Conservation (phyloP, 1,140 invertebrate genomes). For the Xylocopa sonorina region DNA sequence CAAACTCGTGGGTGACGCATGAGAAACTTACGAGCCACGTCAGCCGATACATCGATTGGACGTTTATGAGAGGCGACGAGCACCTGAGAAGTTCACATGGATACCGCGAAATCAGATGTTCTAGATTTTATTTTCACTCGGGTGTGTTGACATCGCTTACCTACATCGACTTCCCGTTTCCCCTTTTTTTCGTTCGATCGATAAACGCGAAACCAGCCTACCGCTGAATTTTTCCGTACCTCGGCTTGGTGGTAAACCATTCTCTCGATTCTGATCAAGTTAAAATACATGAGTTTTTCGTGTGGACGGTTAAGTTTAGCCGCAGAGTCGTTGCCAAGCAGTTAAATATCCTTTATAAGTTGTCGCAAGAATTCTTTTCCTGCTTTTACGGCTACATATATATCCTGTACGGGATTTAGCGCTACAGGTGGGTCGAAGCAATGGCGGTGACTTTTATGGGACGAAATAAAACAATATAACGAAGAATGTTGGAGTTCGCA, state of each 20-base stretch:
- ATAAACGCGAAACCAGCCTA: not conserved
- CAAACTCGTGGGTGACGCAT: conserved; percentile 44
- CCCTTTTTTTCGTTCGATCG: too few relatives aligned
- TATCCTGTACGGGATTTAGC: too few relatives aligned
- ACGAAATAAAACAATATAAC: too few relatives aligned
- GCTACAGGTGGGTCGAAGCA: too few relatives aligned
- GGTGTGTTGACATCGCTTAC: conserved; percentile 1
- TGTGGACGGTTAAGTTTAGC: not conserved
- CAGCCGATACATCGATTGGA: conserved; percentile 57
- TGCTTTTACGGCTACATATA: too few relatives aligned
- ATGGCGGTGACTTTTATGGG: too few relatives aligned
- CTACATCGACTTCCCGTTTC: not conserved
- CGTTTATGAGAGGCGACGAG: conserved; percentile 40
- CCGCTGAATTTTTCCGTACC: not conserved
- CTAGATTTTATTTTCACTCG: conserved; percentile 39
- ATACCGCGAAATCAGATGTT: conserved; percentile 39
- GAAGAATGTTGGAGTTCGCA: too few relatives aligned
- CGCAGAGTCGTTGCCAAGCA: not conserved
- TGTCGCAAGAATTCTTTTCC: too few relatives aligned
- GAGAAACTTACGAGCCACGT: conserved; percentile 59
- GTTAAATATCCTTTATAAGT: too few relatives aligned
- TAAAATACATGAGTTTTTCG: not conserved
- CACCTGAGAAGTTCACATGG: conserved; percentile 43
- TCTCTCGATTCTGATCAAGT: not conserved
- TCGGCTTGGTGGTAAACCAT: conserved; percentile 19